Evolutionary conservation across 2,888 invertebrate species (phyloP), one percentile per base, ranked within the genome.

Genomic region (Metacarcinus magister): DNA sequence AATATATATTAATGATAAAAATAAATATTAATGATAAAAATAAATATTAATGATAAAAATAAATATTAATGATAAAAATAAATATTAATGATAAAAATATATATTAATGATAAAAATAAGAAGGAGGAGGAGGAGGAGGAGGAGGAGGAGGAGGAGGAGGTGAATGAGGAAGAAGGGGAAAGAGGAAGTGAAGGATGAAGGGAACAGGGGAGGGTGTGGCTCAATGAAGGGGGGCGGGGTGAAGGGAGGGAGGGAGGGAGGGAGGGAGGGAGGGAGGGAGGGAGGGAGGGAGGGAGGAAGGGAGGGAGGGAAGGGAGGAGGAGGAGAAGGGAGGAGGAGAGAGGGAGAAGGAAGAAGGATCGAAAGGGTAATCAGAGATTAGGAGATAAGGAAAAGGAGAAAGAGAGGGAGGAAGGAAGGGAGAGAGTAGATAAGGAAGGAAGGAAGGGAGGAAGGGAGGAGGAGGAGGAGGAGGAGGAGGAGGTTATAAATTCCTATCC

Each of bases 221-320:
- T n/a, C n/a, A 87, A n/a, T n/a, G n/a, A 87, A 32, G n/a, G 87
- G 28, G n/a, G n/a, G 87, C 23, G n/a, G n/a, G n/a, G 28, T 8
- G 7, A 32, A 23, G 87, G 28, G n/a, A 23, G 87, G 28, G 8
- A 23, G 87, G 28, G 8, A 23, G 87, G 28, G n/a, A 23, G 87
- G 28, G 87, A 87, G 87, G n/a, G 92, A 44, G 44, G 46, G 92
- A 44, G 92, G 46, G 92, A 44, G 46, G 16, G 92, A 44, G 92
- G 23, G 44, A 43, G 46, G 28, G 46, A 92, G 92, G 46, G 92
- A 92, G 46, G n/a, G 92, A 43, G 43, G n/a, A 44, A 92, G 92
- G 44, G 92, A 43, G 92, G n/a, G 43, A 92, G 92, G n/a, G 92
- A 92, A 92, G 92, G n/a, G 92, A 43, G 43, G 44, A 44, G n/a